Base-by-base conservation (phyloP, 2,113 vertebrate species). In the Cephalopterus ornatus region DNA sequence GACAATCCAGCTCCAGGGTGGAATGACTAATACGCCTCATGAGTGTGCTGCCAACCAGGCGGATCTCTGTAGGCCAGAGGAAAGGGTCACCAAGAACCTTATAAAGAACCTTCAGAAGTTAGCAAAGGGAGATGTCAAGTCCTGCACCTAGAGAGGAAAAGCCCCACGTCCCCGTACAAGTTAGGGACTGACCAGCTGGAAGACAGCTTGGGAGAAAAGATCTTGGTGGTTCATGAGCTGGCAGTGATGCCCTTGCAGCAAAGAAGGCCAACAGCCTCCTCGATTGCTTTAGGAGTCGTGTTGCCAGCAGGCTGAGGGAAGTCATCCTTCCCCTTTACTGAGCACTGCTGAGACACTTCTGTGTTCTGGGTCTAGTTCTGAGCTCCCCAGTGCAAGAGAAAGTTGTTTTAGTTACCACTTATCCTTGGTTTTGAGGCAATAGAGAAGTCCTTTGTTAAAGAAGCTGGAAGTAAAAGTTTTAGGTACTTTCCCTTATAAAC, bases 261-360 rank as follows among this genome's bases (percentile, higher is more conserved):
- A 37, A 37, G 46, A 16, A 2, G 4, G 24, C 35, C 24, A 21
- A 4, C 35, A 61, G 50, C 20, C 35, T 92, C 30, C 53, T 61
- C 66, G 70, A 4, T 66, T 67, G n/a, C 0, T 0, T 46, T 73
- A 15, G 65, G 37, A 71, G 30, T 5, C 11, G 11, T 8, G 33
- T 71, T 81, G 77, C 42, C 55, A 63, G 85, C 26, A 58, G 67
- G 24, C 44, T 56, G 44, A 47, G 52, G 67, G 37, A 47, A 74
- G 49, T 14, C 50, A 50, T 56, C 19, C 41, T 91, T 91, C 72
- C 37, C 12, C 1, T 66, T 62, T 39, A 6, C 26, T 63, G 50
- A 50, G 68, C 4, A 1, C 50, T 77, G 59, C 12, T 89, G 59
- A 62, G 79, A 62, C 61, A 30, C 30, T 67, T 74, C 72, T 50